Evolutionary conservation across 1,140 invertebrate species (phyloP), one percentile per base, ranked within the genome.

Genomic region (Tyrophagus putrescentiae): DNA sequence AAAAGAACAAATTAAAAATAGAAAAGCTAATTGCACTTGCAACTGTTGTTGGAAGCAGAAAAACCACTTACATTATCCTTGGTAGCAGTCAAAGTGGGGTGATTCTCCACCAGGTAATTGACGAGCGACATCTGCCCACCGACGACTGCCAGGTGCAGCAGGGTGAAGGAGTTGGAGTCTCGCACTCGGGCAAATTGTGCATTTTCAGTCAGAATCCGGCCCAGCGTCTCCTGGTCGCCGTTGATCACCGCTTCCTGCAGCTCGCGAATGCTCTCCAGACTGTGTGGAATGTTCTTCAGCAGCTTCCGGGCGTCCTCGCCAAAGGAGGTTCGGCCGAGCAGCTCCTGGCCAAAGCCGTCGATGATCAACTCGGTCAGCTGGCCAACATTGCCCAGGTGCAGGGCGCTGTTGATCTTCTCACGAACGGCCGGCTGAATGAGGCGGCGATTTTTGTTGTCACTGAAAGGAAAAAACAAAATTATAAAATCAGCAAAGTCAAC

Each of bases 321-420:
- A 67, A 69, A 75, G 1, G 73, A 67, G 3, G 73, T 69, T 57
- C 72, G 71, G 4, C 72, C 74, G 4, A 72, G 42, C 6, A 76
- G 62, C 21, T 72, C 63, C 23, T 72, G 66, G 4, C 76, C 75
- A 58, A 73, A 71, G 1, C 75, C 75, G 1, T 73, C 72, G 5
- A 74, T 60, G 5, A 74, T 68, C n/a, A 77, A 64, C 64, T 76
- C 72, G 50, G 73, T 68, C 11, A 77, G 63, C 60, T 68, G 69
- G 9, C 67, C 68, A 16, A 75, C 27, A 64, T 77, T 72, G 27
- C 75, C 75, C 29, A 70, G 64, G 21, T 67, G 64, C 1, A 72
- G 65, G 42, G 65, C 63, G 3, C 48, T 54, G 11, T 65, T 67
- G 1, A 72, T 67, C 29, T 70, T 64, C 41, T 68, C 67, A 27